Evolutionary conservation across 1,140 invertebrate species (phyloP), one percentile per base, ranked within the genome.

Genomic region (Drosophila sulfurigaster): DNA sequence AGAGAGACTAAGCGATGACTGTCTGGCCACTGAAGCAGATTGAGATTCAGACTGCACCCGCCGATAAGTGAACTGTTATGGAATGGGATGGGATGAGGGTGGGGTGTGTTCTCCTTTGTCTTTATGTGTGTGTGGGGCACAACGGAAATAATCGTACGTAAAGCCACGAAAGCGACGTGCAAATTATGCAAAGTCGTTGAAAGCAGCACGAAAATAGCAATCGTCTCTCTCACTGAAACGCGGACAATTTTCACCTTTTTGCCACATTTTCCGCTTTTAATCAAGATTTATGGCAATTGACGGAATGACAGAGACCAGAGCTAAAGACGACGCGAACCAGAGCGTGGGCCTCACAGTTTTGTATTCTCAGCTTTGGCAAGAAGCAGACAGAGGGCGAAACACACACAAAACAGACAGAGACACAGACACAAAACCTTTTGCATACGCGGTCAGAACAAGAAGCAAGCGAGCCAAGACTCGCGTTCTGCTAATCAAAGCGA

Each of bases 241-340:
- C 74, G 81, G 62, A 74, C 80, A 83, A 88, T 87, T 87, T 88
- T 87, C 82, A 87, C 82, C 85, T 88, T 87, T 86, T 75, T 48
- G 63, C 69, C 70, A 58, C 70, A 77, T 87, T 87, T 65, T 76
- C 70, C 77, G 74, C 63, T 79, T 80, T 89, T 89, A 88, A 88
- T 88, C 74, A 81, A 88, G 85, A 88, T 88, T 88, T 88, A 88
- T 83, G 83, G 62, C 85, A 88, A 88, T 88, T 88, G 83, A 72
- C 70, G 43, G 70, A 78, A 69, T 57, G 77, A 77, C 68, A 63
- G 65, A 72, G 62, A 72, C 13, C 25, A 41, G 20, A 35, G 45
- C 13, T 3, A 43, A 43, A 43, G 41, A n/a, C 10, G 2, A 6
- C 11, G 41, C 41, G n/a, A 43, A 13, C 10, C 11, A 48, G 20